Base-by-base conservation (phyloP, 64 coral and sea anemone species). In the Montipora cactus region DNA sequence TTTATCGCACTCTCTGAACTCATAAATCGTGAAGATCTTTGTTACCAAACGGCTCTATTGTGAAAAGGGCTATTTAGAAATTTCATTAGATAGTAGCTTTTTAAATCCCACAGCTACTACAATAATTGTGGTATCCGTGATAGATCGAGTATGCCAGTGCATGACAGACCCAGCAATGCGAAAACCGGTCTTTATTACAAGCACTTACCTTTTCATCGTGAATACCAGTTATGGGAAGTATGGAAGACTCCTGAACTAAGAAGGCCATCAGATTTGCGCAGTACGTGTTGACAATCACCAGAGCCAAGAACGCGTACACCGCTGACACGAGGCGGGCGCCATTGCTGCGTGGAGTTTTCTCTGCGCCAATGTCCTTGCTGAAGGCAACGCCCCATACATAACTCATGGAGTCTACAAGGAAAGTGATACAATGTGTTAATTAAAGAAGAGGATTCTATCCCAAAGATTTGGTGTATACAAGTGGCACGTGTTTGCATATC, bases 331-430 rank as follows among this genome's bases (percentile, higher is more conserved):
- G 12, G 5, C 89, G 89, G 15, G 94, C 89, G 46, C 94, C 91
- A 2, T 90, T 90, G 79, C 94, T 91, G 13, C 83, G 81, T 16
- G 94, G 94, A 62, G 83, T 80, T 66, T 91, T 91, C 68, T 87
- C 94, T 19, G 76, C 82, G 11, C 94, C 94, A 23, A 92, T 91
- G 46, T 95, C 94, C 62, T 95, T 95, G 49, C 94, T 76, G 19
- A 95, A 95, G 6, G 94, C 90, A 11, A 95, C 84, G n/a, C 94
- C 94, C 94, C 94, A 92, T 1, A 95, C 83, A 66, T 95, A 95
- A 22, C 89, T 95, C 89, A 95, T 92, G 66, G 94, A 81, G 66
- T 95, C 94, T 95, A 64, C 10, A 79, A 78, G 53, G 16, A 61
- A 81, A 83, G 9, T 64, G 59, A 16, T 64, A 12, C 9, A 64